Percentiles rank a stretch among this genome's conserved stretches.
phyloP scores from a whole-genome alignment of 2,888 invertebrate genomes.

The Cantharis nigra region DNA sequence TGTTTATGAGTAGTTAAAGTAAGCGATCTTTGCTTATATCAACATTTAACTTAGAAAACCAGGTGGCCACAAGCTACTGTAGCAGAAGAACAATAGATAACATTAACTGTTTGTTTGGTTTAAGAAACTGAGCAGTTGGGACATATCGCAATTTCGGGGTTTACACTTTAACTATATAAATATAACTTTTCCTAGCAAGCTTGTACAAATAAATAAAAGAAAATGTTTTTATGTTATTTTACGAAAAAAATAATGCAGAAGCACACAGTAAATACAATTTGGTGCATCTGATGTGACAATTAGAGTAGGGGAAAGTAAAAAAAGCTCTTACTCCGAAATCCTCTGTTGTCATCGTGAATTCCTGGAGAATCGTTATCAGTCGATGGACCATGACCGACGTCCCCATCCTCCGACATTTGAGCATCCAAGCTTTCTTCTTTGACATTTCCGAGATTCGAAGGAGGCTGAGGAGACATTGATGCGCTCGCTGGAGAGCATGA shows the following conservation, averaged over 20 bases:
- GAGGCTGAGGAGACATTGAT: constrained; percentile 58
- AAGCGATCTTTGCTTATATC: constrained; percentile 12
- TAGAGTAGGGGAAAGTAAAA: constrained; percentile 13
- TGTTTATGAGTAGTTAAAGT: constrained; percentile 9
- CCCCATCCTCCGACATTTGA: constrained; percentile 63
- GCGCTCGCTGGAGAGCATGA: constrained; percentile 66
- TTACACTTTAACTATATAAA: constrained; percentile 16
- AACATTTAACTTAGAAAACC: constrained; percentile 34
- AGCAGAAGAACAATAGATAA: constrained; percentile 52
- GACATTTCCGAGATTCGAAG: constrained; percentile 44
- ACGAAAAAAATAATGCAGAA: constrained; percentile 13
- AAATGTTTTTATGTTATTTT: not conserved
- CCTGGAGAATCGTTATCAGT: constrained; percentile 51
- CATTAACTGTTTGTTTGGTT: constrained; percentile 51
- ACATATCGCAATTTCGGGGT: constrained; percentile 37
- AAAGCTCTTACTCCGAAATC: constrained; percentile 63
- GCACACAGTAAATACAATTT: not conserved
- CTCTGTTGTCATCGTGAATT: constrained; percentile 56
- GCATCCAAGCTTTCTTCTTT: constrained; percentile 64
- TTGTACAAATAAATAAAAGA: constrained; percentile 14
- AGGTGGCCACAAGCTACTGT: constrained; percentile 52
- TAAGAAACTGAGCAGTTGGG: constrained; percentile 48
- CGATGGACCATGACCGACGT: constrained; percentile 54
- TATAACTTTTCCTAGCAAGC: constrained; percentile 13
- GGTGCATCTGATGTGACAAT: not conserved